Conservation (phyloP, 2,797 vertebrate species). For the Apogon hyalosoma region DNA sequence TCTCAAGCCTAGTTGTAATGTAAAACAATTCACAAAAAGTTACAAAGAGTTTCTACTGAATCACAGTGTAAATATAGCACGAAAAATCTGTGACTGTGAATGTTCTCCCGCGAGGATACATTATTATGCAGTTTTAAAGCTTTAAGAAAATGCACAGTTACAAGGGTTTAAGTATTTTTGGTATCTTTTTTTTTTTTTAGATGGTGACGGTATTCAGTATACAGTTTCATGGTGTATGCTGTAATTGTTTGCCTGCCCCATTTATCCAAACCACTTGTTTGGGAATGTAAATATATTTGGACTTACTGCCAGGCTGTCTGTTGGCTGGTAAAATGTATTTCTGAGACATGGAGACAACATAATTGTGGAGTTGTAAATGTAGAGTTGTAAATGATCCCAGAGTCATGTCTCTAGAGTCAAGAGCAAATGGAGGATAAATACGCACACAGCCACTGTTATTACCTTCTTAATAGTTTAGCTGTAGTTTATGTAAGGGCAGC, state of each 20-base stretch:
- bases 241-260: not conserved
- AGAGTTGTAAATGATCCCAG: too few species aligned
- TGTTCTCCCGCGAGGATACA: not conserved
- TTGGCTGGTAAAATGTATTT: too few species aligned
- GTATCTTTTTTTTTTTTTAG: too few species aligned
- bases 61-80: not conserved
- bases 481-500: not conserved
- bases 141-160: too few species aligned
- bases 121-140: not conserved
- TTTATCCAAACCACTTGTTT: slow-evolving; percentile 12
- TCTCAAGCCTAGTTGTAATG: not conserved
- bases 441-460: not conserved
- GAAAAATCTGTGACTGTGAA: too few species aligned
- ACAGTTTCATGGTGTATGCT: too few species aligned
- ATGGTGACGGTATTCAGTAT: too few species aligned
- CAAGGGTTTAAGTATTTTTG: too few species aligned
- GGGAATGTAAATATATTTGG: slow-evolving; percentile 15
- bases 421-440: not conserved
- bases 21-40: slow-evolving; percentile 13
- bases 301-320: not conserved
- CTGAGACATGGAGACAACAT: too few species aligned
- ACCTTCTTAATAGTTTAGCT: not conserved
- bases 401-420: not conserved
- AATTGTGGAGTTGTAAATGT: too few species aligned
- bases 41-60: slow-evolving; percentile 2